Evolutionary conservation across 2,888 invertebrate species (phyloP), one percentile per base, ranked within the genome.

Genomic region (Teleiodes luculella): DNA sequence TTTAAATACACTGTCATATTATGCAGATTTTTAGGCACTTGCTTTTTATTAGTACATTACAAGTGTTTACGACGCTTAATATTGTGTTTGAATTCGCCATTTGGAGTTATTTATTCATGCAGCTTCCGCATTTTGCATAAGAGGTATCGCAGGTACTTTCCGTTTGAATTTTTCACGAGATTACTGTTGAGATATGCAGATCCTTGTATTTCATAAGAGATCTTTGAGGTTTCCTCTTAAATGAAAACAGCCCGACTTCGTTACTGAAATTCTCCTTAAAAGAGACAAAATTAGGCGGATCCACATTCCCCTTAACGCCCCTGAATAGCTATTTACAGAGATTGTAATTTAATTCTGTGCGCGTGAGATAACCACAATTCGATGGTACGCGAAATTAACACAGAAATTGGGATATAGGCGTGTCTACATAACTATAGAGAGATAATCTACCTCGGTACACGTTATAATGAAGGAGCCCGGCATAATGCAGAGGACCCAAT

Each of bases 401-500:
- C 76, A 76, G 67, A 76, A 71, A 76, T 76, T 74, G 68, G 66
- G 64, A 52, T 66, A 59, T 58, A 62, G 64, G 60, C 70, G 65
- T 62, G 60, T 63, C 63, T 45, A 47, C 60, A 58, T 62, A 69
- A 55, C 20, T 52, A 33, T 35, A 47, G n/a, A 31, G 33, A 67
- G 66, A 64, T 77, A 70, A 74, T 74, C 70, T 65, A 67, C 65
- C 59, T 66, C 58, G 51, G 66, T 67, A 69, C 39, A 35, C 43
- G 63, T 72, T 74, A 75, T 76, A 76, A 74, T 66, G 68, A 65
- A 74, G 72, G 65, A 72, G 73, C 74, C n/a, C 76, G 59, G 72
- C 72, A 80, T 80, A 79, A 83, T 78, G 76, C 76, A 76, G 76
- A 74, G 80, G 73, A 82, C 81, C 80, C 80, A 83, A 82, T 84